Evolutionary conservation across 2,797 vertebrate species (phyloP), one percentile per base, ranked within the genome.

Genomic region (Oryzias sinensis): DNA sequence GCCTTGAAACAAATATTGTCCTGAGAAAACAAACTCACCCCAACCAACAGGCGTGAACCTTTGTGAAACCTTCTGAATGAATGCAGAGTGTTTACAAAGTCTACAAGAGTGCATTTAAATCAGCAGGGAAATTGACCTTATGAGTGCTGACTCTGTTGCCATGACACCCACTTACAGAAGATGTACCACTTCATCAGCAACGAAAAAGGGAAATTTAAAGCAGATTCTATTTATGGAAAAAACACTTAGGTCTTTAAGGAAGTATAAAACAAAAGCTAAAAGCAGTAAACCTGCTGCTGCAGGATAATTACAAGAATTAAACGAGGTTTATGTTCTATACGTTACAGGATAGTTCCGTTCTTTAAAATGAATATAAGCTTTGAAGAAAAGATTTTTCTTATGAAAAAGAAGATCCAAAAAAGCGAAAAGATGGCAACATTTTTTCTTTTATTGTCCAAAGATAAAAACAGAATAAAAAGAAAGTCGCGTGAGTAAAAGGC

Each of bases 161-260:
- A 41, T 48, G 51, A 54, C 43, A 29, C 25, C 37, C 44, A 43
- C 56, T 65, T 33, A 72, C 27, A 61, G 55, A 53, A 25, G 53
- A 73, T 52, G 44, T 16, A 53, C 18, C 61, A 44, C 51, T 65
- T 62, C 15, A 70, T 58, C 53, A 62, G 63, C 42, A 25, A 45
- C 14, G 47, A 57, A 14, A 20, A 53, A 27, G 15, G n/a, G 43
- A 48, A n/a, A 43, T 2, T 17, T 27, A 41, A 37, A 58, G 68
- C 72, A 70, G 43, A 45, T 25, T 56, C 60, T 58, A 53, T 53
- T 41, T 53, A 53, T 52, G 49, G 24, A 62, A 18, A 45, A 22
- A 46, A 14, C 9, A 11, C 11, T 41, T 53, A 17, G 49, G 55
- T 54, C 65, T 62, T 43, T 47, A 37, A 37, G 33, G 33, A 37